Evolutionary conservation across 1,140 invertebrate species (phyloP), one percentile per base, ranked within the genome.

Genomic region (Saccostrea glomerata): DNA sequence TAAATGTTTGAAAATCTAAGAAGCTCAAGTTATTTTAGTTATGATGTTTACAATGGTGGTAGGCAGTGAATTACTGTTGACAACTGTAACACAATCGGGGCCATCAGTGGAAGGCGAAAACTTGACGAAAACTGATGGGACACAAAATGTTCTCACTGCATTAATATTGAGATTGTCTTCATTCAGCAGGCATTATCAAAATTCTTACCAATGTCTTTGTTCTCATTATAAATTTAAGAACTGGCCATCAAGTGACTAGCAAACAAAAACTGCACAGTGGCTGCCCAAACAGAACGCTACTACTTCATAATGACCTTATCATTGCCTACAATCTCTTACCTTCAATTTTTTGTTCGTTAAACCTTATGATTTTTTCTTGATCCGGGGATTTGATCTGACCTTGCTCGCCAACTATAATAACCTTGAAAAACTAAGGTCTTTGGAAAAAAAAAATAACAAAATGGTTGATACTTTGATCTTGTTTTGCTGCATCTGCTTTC

Each of bases 101-200:
- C 25, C 70, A 77, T 77, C 70, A 77, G 70, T 23, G 70, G 25
- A 30, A 23, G 23, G 13, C 70, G 70, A 77, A 77, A 77, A 77
- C 58, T 77, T 63, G 15, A 30, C 70, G 70, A 77, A 77, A 77
- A 30, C 70, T 77, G 70, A 77, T 77, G 23, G 23, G 70, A 36
- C 70, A 36, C 70, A 9, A 25, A 77, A 12, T 15, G 70, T 7
- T n/a, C 70, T 23, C 23, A 23, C 13, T 11, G 13, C 15, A 77
- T 77, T 25, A 77, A 47, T 6, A 47, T 47, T 47, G 47, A 47
- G 47, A 47, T 47, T 47, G 47, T 47, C 47, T 47, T 47, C 47
- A 47, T 47, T 47, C 47, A 47, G 47, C 47, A 9, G 47, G 47
- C 47, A 47, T 47, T 20, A 17, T n/a, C 58, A 3, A 60, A 58